Percentiles rank a stretch among this genome's conserved stretches.
These are phyloP conservation scores for Leucophenga maculata DNA, from an alignment of 2,888 invertebrate genomes.

Conservation along the genomic window DNA sequence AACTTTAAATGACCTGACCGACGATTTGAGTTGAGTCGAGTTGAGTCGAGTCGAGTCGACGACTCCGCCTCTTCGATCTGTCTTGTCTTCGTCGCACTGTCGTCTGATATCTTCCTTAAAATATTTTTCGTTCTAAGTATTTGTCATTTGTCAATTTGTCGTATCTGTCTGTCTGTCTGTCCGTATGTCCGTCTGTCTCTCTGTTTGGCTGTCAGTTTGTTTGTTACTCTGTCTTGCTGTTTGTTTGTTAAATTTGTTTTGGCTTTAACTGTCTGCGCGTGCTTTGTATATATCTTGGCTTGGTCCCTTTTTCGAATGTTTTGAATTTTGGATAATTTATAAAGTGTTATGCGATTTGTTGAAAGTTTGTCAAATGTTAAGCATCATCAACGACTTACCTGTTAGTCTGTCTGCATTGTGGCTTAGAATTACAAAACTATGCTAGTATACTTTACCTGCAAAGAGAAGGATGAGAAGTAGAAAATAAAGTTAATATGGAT, in stretches of 20 bases:
- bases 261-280: slow-evolving; percentile 8
- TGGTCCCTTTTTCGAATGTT: neutral
- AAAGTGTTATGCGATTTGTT: slow-evolving; percentile 14
- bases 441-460: slow-evolving; percentile 58
- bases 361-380: slow-evolving; percentile 1
- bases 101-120: slow-evolving; percentile 9
- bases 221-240: neutral
- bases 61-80: neutral
- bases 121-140: slow-evolving; percentile 17
- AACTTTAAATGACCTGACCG: slow-evolving; percentile 17
- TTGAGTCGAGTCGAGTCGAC: too few relatives aligned
- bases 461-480: slow-evolving; percentile 15
- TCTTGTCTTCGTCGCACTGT: slow-evolving; percentile 3
- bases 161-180: slow-evolving; percentile 14
- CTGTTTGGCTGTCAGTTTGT: neutral
- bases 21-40: too few relatives aligned
- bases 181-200: neutral
- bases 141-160: slow-evolving; percentile 41
- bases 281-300: neutral
- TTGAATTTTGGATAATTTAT: slow-evolving; percentile 2
- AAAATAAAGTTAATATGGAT: slow-evolving; percentile 21
- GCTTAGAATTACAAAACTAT: slow-evolving; percentile 28
- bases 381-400: slow-evolving; percentile 54
- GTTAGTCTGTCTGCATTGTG: slow-evolving; percentile 40
- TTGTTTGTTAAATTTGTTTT: slow-evolving; percentile 15